Percentiles rank a stretch among this genome's conserved stretches.
Evolutionary conservation across 35 echinoderm and acorn worm genomes (phyloP).

Genomic region (Lytechinus variegatus): DNA sequence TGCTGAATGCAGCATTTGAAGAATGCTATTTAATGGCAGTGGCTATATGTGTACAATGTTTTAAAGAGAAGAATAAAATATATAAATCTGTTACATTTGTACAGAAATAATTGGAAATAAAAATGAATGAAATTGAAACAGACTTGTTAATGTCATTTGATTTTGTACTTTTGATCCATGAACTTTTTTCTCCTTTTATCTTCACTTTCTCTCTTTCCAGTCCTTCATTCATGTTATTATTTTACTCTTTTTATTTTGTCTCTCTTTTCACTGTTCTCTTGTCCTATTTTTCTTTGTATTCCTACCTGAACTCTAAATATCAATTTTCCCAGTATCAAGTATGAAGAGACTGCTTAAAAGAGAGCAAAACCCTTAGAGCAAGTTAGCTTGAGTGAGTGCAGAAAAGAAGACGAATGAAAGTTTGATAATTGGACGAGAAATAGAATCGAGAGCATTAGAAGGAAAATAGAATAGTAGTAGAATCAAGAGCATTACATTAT

Average conservation of each 20-base stretch:
- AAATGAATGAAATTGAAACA: neutral
- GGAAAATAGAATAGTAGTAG: too few species aligned
- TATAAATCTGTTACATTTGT: constrained; percentile 5
- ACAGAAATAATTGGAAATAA: constrained; percentile 14
- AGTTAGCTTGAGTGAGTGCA: too few species aligned
- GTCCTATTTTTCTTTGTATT: neutral
- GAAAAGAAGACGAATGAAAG: too few species aligned
- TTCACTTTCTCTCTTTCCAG: neutral
- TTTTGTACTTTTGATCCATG: neutral
- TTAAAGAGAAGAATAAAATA: neutral
- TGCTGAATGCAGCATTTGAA: neutral
- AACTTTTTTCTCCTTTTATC: neutral
- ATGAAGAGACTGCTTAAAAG: too few species aligned
- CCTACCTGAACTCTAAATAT: neutral
- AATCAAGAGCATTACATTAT: too few species aligned
- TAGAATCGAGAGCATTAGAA: too few species aligned
- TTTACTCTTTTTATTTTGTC: neutral
- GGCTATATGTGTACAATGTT: neutral
- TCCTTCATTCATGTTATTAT: neutral
- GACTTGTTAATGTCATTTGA: neutral
- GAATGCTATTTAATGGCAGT: neutral
- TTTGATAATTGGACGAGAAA: too few species aligned
- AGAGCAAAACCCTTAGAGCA: too few species aligned
- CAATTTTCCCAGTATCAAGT: too few species aligned
- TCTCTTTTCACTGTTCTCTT: neutral